These are phyloP conservation scores for Sphinx pinastri DNA, from an alignment of 2,888 invertebrate genomes.

Conservation along the genomic window DNA sequence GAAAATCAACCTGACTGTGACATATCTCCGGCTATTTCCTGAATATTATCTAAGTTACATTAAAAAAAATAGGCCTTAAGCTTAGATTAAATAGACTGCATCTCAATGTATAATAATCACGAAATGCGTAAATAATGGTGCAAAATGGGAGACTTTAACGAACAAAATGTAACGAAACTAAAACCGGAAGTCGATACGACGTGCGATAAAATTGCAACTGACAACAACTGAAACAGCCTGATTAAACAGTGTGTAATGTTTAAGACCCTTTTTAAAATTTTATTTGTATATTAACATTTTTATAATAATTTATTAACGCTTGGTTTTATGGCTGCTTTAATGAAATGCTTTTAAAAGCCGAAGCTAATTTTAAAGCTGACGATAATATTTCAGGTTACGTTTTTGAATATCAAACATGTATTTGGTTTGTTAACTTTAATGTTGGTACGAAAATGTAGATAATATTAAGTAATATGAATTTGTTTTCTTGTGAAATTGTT, in stretches of 20 bases:
- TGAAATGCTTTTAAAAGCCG: constrained; percentile 11
- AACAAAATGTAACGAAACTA: not conserved
- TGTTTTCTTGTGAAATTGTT: not conserved
- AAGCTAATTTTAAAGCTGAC: not conserved
- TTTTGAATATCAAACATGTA: constrained; percentile 7
- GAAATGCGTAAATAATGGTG: no score
- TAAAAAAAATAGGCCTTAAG: no score
- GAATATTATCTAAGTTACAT: not conserved
- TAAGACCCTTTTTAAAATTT: constrained; percentile 9
- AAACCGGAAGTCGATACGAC: not conserved
- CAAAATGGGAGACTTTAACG: not conserved
- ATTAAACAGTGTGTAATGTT: not conserved
- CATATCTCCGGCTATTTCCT: not conserved
- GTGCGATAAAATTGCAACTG: constrained; percentile 4
- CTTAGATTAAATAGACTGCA: no score
- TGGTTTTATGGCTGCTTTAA: constrained; percentile 10
- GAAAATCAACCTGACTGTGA: not conserved
- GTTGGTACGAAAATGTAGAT: not conserved
- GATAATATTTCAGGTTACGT: constrained; percentile 8
- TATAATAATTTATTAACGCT: constrained; percentile 14
- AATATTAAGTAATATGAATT: no score
- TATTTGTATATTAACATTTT: constrained; percentile 17
- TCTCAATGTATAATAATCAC: no score
- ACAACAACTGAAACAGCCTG: not conserved
- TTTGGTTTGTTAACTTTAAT: not conserved